Evolutionary conservation across 1,140 invertebrate species (phyloP), one percentile per base, ranked within the genome.

Genomic region (Goniozus legneri): DNA sequence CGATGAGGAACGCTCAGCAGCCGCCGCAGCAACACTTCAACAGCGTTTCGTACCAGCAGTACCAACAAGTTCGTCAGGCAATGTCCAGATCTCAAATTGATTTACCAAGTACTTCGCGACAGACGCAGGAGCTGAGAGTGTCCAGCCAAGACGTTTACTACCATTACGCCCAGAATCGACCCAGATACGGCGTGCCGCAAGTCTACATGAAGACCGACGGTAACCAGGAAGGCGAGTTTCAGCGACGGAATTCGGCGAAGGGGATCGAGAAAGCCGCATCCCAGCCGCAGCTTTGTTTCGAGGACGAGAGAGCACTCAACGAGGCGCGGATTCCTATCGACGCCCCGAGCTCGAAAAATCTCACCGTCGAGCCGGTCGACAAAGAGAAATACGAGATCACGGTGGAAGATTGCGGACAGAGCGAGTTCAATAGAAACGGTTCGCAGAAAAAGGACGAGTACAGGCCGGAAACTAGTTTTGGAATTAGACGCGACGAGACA

Each of bases 261-360:
- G 61, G 63, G 2, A 73, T 74, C 40, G 73, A 72, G 41, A 75
- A 73, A 50, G 80, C 83, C 2, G 73, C 79, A 1, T 86, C 84
- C 1, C 84, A 86, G 47, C 84, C 84, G 6, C 84, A 86, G 42
- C 64, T 85, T 8, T 75, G 80, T 10, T 80, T 80, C 42, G 83
- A 80, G 27, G 77, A 79, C 32, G 76, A 79, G 8, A 59, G 61
- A 46, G 50, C 8, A 45, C 49, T 2, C 58, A n/a, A 56, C 8
- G 65, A 60, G 22, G 41, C 38, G 24, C 43, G 6, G 62, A 63
- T 61, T 46, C 50, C 57, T 4, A 12, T 48, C 0, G 65, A 71
- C 7, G 42, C 55, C 13, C 46, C 58, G 35, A n/a, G n/a, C n/a
- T n/a, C n/a, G n/a, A 65, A 65, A 38, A 57, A 53, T 12, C 43